These are phyloP conservation scores for Acromyrmex heyeri DNA, from an alignment of 1,140 invertebrate genomes.

Conservation along the genomic window DNA sequence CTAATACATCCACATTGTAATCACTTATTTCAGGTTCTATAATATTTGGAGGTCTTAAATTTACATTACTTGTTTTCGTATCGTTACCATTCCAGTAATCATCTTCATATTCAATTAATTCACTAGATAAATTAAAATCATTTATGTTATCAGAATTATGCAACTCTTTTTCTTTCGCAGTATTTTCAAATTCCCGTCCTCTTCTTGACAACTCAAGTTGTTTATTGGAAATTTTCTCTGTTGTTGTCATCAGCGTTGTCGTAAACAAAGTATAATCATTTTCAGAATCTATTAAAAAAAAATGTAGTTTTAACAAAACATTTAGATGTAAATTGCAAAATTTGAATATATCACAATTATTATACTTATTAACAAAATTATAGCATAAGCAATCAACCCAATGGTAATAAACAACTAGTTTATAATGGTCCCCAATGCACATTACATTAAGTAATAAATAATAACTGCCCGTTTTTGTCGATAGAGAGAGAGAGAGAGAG, in stretches of 20 bases:
- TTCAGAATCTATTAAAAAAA: constrained; percentile 5
- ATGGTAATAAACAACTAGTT: too few relatives aligned
- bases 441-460: too few relatives aligned
- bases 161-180: neutral
- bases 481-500: too few relatives aligned
- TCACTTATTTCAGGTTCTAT: constrained; percentile 64
- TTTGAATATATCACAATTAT: neutral
- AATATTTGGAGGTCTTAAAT: constrained; percentile 20
- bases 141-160: neutral
- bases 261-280: neutral
- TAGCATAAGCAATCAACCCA: too few relatives aligned
- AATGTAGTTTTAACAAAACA: neutral
- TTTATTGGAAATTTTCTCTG: neutral
- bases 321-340: neutral
- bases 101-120: constrained; percentile 56
- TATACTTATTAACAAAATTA: too few relatives aligned
- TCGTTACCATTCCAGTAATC: constrained; percentile 54
- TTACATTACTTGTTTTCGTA: constrained; percentile 49
- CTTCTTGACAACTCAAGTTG: neutral
- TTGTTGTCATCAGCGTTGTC: neutral
- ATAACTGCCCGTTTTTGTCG: too few relatives aligned
- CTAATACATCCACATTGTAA: constrained; percentile 75
- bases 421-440: too few relatives aligned
- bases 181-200: neutral
- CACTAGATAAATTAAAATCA: constrained; percentile 66